Percentiles rank a stretch among this genome's conserved stretches.
phyloP scores from a whole-genome alignment of 2,113 vertebrate species.

The Suricata suricatta region DNA sequence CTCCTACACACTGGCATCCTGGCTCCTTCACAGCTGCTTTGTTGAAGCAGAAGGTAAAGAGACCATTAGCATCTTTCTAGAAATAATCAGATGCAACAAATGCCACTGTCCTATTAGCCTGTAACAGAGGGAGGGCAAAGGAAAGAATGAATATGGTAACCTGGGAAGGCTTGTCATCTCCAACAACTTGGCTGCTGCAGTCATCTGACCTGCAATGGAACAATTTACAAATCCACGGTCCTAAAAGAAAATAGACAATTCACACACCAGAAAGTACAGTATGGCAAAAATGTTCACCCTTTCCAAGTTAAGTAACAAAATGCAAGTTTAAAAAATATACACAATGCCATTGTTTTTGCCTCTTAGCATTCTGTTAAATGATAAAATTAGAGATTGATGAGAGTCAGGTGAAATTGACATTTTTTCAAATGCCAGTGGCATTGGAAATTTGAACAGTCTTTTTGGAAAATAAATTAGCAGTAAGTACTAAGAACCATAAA shows the following conservation, averaged over 20 bases:
- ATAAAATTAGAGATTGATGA: not conserved
- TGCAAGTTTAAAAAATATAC: not conserved
- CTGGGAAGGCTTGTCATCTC: not conserved
- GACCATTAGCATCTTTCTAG: slow-evolving; percentile 53
- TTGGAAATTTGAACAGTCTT: slow-evolving; percentile 21
- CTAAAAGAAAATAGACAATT: slow-evolving; percentile 21
- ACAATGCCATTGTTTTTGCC: too few species aligned
- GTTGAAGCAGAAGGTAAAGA: slow-evolving; percentile 52
- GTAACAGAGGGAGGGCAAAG: not conserved
- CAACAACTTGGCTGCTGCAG: not conserved
- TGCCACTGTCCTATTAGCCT: not conserved
- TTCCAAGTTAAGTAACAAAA: slow-evolving; percentile 29
- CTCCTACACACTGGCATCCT: slow-evolving; percentile 69
- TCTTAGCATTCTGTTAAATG: not conserved
- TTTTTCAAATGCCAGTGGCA: not conserved
- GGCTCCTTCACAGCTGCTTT: slow-evolving; percentile 5
- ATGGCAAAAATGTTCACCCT: not conserved
- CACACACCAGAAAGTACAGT: not conserved
- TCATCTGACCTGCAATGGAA: not conserved
- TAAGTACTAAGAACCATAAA: slow-evolving; percentile 26
- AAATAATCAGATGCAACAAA: slow-evolving; percentile 41
- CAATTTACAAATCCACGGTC: slow-evolving; percentile 6
- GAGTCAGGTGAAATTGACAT: not conserved
- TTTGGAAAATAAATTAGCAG: slow-evolving; percentile 38
- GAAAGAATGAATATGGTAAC: not conserved